These are phyloP conservation scores for Endotricha flammealis DNA, from an alignment of 2,888 invertebrate species.

Conservation along the genomic window DNA sequence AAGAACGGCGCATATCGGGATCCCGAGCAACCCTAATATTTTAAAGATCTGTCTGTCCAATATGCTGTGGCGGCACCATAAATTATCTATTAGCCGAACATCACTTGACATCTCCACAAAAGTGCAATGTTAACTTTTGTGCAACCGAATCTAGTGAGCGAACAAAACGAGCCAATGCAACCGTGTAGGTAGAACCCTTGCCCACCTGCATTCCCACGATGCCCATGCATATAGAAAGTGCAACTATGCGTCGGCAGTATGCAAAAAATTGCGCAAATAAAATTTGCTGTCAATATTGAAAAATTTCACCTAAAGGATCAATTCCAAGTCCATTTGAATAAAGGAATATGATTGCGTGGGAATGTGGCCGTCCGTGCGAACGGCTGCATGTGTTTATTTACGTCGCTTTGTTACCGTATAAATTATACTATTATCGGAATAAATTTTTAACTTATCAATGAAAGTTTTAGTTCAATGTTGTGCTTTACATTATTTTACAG, in stretches of 20 bases:
- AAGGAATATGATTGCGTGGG: conserved; percentile 53
- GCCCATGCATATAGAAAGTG: conserved; percentile 55
- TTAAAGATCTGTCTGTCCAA: conserved; percentile 47
- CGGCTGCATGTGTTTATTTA: conserved; percentile 20
- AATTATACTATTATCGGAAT: too few relatives aligned
- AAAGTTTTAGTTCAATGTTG: too few relatives aligned
- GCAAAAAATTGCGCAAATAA: conserved; percentile 71
- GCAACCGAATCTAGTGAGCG: conserved; percentile 51
- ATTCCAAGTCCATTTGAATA: conserved; percentile 46
- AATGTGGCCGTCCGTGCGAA: conserved; percentile 35
- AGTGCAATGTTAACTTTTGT: conserved; percentile 67
- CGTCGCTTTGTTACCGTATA: conserved; percentile 2
- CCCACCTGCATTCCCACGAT: conserved; percentile 77
- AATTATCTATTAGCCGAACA: conserved; percentile 74
- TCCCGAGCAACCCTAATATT: conserved; percentile 68
- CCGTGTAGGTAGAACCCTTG: conserved; percentile 62
- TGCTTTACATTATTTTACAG: too few relatives aligned
- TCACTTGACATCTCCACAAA: conserved; percentile 71
- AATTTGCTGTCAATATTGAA: conserved; percentile 64
- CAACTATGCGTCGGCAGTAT: conserved; percentile 35
- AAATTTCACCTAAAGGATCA: conserved; percentile 58
- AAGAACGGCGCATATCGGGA: conserved; percentile 31
- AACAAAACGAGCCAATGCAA: conserved; percentile 43
- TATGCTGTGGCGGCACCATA: conserved; percentile 57
- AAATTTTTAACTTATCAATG: too few relatives aligned